Evolutionary conservation across 2,888 invertebrate species (phyloP).

Genomic region (Argyresthia albistria): DNA sequence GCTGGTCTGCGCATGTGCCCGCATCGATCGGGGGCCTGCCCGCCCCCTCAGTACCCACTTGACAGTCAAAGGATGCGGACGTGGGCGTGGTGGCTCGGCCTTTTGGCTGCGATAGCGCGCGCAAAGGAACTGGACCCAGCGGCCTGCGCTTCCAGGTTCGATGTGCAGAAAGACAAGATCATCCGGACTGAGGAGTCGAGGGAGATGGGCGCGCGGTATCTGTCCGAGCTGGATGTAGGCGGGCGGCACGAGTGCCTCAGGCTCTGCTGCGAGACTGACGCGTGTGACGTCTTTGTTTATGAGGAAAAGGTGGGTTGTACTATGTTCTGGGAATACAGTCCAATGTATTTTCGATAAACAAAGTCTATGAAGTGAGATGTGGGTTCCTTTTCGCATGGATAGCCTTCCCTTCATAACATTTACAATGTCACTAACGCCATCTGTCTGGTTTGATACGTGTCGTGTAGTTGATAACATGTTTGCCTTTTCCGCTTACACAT

Average conservation of each 20-base stretch:
- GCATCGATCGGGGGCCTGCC: constrained; percentile 24
- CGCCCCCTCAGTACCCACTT: neutral
- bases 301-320: constrained; percentile 83
- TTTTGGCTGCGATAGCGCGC: constrained; percentile 27
- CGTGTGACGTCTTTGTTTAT: constrained; percentile 93
- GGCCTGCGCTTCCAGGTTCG: constrained; percentile 83
- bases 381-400: no score
- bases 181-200: constrained; percentile 92
- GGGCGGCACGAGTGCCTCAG: constrained; percentile 86
- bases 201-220: constrained; percentile 89
- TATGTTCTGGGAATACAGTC: no score
- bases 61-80: constrained; percentile 6
- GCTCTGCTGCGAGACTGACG: constrained; percentile 88
- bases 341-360: no score
- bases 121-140: constrained; percentile 74
- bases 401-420: no score
- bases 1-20: constrained; percentile 27
- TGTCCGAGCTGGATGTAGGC: constrained; percentile 88
- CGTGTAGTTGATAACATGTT: no score
- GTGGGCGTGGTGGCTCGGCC: constrained; percentile 27
- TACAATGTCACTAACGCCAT: neutral
- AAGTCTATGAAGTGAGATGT: no score
- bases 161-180: constrained; percentile 90
- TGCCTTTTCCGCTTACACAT: no score
- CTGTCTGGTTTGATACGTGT: neutral